phyloP scores from a whole-genome alignment of 2,797 vertebrate genomes.

The Florisuga fusca region DNA sequence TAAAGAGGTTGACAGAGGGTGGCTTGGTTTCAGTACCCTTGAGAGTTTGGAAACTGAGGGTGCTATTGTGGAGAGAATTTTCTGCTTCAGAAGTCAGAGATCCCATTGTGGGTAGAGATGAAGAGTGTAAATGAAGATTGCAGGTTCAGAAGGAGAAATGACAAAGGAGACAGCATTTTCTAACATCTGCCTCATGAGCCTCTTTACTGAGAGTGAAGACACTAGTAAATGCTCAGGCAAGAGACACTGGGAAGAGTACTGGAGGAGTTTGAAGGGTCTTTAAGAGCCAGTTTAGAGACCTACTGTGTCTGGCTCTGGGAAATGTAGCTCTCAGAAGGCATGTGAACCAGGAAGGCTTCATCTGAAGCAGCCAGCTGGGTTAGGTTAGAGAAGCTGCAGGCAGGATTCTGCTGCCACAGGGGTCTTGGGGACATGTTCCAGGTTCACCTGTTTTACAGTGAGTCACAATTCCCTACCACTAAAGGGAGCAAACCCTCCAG shows the following conservation, averaged over 20 bases:
- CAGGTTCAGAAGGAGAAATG: not conserved
- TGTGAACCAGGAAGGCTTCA: not conserved
- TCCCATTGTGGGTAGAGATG: not conserved
- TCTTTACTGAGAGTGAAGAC: not conserved
- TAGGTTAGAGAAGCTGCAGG: not conserved
- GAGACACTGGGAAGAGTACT: not conserved
- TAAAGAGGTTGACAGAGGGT: not conserved
- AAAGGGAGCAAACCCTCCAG: not conserved
- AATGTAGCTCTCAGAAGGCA: not conserved
- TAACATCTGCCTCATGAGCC: not conserved
- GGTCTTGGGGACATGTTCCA: not conserved
- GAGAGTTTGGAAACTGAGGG: not conserved
- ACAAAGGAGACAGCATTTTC: not conserved
- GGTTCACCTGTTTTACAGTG: not conserved
- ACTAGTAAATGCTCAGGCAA: not conserved
- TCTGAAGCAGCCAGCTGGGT: not conserved
- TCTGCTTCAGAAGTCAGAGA: not conserved
- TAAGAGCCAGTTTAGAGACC: not conserved
- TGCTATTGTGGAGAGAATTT: not conserved
- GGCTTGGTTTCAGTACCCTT: not conserved
- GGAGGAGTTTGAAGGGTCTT: not conserved
- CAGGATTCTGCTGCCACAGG: not conserved
- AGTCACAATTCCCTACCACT: not conserved
- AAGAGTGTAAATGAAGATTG: not conserved
- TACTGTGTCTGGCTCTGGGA: not conserved